A percentile compares a stretch with the other conserved stretches of the same genome.
Conservation (phyloP, 2,113 vertebrate genomes). For the Hippolais icterina region DNA sequence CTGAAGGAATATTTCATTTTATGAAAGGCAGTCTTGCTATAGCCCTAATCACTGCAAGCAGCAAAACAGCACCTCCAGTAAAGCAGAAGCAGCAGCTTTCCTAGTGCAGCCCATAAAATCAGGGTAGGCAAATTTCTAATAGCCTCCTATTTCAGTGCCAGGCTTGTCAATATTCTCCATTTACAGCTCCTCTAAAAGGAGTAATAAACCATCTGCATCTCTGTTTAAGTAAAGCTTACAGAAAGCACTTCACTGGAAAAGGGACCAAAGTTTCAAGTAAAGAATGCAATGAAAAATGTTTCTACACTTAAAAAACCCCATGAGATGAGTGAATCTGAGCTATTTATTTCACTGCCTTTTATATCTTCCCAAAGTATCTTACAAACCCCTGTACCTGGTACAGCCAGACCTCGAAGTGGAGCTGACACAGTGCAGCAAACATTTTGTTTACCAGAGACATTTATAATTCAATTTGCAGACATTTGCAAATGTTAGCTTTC, state of each 20-base stretch:
- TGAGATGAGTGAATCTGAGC: background rate
- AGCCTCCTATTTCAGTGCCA: background rate
- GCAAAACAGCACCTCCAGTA: background rate
- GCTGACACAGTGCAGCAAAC: background rate
- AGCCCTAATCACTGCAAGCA: background rate
- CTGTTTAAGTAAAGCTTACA: background rate
- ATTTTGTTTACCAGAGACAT: constrained; percentile 32
- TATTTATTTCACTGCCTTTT: background rate
- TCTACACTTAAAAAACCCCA: background rate
- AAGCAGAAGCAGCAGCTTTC: background rate
- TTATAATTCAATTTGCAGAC: constrained; percentile 65
- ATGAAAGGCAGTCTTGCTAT: background rate
- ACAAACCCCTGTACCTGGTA: background rate
- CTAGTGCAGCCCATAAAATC: background rate
- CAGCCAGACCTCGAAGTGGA: background rate
- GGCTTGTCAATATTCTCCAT: background rate
- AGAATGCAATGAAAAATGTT: background rate
- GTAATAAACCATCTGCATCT: background rate
- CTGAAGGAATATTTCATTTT: background rate
- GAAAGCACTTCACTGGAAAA: background rate
- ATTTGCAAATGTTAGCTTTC: constrained; percentile 64
- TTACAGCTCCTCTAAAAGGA: background rate
- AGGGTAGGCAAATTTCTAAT: background rate
- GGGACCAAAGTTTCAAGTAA: background rate
- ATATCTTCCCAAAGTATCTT: background rate